Conservation (phyloP, 2,797 vertebrate species). For the Typhlichthys subterraneus region DNA sequence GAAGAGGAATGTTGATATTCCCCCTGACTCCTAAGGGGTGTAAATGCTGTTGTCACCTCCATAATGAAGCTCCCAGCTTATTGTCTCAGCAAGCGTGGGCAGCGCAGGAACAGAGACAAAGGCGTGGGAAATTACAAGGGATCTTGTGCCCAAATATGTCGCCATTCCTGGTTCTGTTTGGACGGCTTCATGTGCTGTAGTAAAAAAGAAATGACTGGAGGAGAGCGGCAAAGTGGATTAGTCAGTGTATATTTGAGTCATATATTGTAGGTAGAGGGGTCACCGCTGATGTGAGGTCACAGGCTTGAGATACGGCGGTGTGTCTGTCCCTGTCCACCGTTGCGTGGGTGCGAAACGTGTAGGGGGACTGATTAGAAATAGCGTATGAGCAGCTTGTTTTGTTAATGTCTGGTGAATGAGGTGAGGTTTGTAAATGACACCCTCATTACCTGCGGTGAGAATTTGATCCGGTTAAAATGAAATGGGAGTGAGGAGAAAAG, state of each 20-base stretch:
- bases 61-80: constrained; percentile 61
- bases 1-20: constrained; percentile 25
- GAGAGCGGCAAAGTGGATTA: constrained; percentile 25
- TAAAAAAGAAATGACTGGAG: constrained; percentile 44
- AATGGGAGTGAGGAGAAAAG: constrained; percentile 20
- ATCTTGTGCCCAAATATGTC: constrained; percentile 57
- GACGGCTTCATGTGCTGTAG: constrained; percentile 24
- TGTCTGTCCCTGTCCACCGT: too few relatives aligned
- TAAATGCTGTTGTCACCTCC: constrained; percentile 58
- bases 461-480: background rate
- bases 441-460: too few relatives aligned
- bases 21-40: constrained; percentile 34
- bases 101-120: constrained; percentile 68
- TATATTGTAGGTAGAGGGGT: constrained; percentile 8
- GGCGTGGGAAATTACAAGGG: constrained; percentile 69
- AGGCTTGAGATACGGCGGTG: background rate
- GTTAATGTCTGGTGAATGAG: too few relatives aligned
- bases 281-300: background rate
- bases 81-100: constrained; percentile 69
- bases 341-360: too few relatives aligned
- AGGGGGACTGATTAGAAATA: too few relatives aligned
- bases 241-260: constrained; percentile 13
- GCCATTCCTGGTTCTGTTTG: constrained; percentile 66
- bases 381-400: too few relatives aligned
- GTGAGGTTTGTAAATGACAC: too few relatives aligned